These are phyloP conservation scores for Dolichopus griseipennis DNA, from an alignment of 2,888 invertebrate species.

Conservation along the genomic window DNA sequence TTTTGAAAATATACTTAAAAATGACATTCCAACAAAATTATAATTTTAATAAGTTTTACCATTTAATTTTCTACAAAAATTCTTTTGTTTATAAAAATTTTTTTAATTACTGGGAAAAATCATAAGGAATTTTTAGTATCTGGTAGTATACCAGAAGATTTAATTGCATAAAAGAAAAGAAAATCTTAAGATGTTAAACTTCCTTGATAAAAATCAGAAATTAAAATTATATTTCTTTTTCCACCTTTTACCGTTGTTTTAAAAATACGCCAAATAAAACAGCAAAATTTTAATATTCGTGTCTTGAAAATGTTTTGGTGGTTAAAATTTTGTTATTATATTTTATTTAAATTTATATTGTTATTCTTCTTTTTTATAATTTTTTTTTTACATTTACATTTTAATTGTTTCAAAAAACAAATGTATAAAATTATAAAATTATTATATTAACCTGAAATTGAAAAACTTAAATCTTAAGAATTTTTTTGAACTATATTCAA, in stretches of 20 bases:
- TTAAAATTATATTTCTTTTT: neutral
- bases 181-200: neutral
- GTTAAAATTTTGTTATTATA: no score
- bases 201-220: neutral
- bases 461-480: neutral
- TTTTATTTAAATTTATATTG: no score
- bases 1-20: no score
- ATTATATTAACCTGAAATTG: no score
- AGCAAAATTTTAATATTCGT: neutral
- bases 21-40: no score
- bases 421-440: no score
- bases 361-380: no score
- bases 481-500: no score
- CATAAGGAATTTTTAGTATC: neutral
- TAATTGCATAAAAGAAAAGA: neutral
- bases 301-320: neutral
- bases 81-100: neutral
- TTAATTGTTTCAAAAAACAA: neutral
- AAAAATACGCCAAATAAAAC: neutral
- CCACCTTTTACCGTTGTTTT: neutral
- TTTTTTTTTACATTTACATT: neutral
- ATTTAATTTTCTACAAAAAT: no score
- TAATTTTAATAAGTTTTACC: no score
- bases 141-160: neutral
- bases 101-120: neutral